phyloP scores from a whole-genome alignment of 2,113 vertebrate genomes.

The Psammodynastes pulverulentus region DNA sequence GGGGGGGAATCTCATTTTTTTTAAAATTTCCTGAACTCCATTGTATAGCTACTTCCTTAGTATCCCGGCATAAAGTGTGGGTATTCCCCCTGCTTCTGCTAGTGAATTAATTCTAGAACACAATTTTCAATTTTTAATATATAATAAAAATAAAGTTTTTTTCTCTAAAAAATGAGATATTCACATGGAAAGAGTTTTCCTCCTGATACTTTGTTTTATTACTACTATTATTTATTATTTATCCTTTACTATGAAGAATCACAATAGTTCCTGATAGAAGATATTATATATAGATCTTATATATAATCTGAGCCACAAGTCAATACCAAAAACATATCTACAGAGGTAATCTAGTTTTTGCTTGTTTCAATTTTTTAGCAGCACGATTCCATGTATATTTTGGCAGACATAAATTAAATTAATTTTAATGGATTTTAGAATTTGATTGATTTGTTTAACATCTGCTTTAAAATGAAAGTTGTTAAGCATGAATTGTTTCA shows the following conservation, averaged over 20 bases:
- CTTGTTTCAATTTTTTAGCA: not conserved
- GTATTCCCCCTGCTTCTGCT: not conserved
- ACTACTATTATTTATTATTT: not conserved
- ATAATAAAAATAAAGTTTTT: constrained; percentile 17
- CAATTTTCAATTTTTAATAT: constrained; percentile 8
- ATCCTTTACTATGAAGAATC: not conserved
- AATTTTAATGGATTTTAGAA: not conserved
- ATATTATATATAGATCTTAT: not conserved
- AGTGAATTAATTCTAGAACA: constrained; percentile 12
- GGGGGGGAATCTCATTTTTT: not conserved
- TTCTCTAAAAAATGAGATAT: constrained; percentile 1
- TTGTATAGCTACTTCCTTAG: not conserved
- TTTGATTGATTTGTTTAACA: not conserved
- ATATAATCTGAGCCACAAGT: not conserved
- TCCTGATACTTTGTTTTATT: constrained; percentile 3
- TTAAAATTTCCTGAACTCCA: not conserved
- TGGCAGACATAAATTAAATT: not conserved
- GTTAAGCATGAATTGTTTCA: constrained; percentile 7
- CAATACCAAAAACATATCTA: not conserved
- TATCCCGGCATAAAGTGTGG: not conserved
- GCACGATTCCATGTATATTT: not conserved
- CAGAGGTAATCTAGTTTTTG: not conserved
- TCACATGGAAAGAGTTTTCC: not conserved
- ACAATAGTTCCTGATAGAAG: not conserved
- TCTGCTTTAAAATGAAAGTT: not conserved